A percentile compares a stretch with the other conserved stretches of the same genome.
Evolutionary conservation across 2,888 invertebrate genomes (phyloP).

Genomic region (Chrysolina americana): DNA sequence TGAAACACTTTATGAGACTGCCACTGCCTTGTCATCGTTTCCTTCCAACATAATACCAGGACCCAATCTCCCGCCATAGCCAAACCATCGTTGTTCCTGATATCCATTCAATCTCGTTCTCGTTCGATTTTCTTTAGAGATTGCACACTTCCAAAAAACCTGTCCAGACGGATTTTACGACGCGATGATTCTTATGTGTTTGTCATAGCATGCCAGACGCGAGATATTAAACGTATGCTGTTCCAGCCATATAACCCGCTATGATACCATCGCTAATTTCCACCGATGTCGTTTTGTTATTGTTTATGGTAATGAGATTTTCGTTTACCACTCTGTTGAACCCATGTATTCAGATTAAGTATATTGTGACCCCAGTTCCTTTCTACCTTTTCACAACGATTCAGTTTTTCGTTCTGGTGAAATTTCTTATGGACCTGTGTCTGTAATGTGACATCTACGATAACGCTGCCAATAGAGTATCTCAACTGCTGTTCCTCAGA

Average conservation of each 20-base stretch:
- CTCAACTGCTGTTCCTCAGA: too few species aligned
- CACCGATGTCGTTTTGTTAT: slow-evolving; percentile 32
- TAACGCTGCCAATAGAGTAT: too few species aligned
- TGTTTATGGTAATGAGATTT: slow-evolving; percentile 37
- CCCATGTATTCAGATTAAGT: neutral
- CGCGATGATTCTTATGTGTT: slow-evolving; percentile 52
- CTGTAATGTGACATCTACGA: too few species aligned
- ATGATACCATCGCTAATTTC: slow-evolving; percentile 36
- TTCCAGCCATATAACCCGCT: slow-evolving; percentile 16
- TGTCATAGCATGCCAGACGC: slow-evolving; percentile 43
- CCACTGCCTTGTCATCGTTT: neutral
- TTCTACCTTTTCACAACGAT: neutral
- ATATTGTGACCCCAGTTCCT: neutral
- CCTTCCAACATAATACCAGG: slow-evolving; percentile 5
- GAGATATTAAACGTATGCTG: slow-evolving; percentile 39
- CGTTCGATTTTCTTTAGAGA: slow-evolving; percentile 39
- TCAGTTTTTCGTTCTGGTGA: neutral
- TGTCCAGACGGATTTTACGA: slow-evolving; percentile 57
- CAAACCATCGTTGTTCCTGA: slow-evolving; percentile 18
- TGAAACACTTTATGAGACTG: neutral
- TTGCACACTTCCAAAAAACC: slow-evolving; percentile 48
- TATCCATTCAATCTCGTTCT: slow-evolving; percentile 41
- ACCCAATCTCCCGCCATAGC: slow-evolving; percentile 12
- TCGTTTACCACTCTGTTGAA: slow-evolving; percentile 11
- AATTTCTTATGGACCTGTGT: neutral